Base-by-base conservation (phyloP, 2,888 invertebrate genomes). In the Stenodera caucasica region DNA sequence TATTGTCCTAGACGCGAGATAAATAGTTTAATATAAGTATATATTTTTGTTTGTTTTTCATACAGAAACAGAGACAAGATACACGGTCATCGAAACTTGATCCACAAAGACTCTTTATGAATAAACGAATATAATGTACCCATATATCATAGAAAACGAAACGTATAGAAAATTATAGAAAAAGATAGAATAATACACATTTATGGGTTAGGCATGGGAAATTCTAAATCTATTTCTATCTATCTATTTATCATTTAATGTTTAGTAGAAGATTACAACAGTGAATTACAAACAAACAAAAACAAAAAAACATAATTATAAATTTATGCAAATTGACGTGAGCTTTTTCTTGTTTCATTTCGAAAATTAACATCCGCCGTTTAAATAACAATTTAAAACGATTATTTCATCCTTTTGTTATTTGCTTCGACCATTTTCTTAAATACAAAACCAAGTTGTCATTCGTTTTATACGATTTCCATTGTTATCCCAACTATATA, bases 291-390 rank as follows among this genome's bases (percentile, higher is more conserved):
- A 40, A 45, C 57, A n/a, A n/a, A n/a, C n/a, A n/a, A n/a, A n/a
- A n/a, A n/a, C n/a, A n/a, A 57, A 57, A 65, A 63, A 67, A 58
- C 59, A 63, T 67, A 65, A 65, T 67, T 67, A 67, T 65, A 61
- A 63, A 67, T 61, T 63, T 66, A 68, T 68, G 70, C 67, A 70
- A 67, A 70, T 69, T 68, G 66, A 57, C 33, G 57, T 52, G 50
- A 50, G 30, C 53, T 59, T 56, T 55, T 30, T 15, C 37, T 40
- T 40, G 18, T 40, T 40, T 40, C 18, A 18, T 18, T 40, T 18
- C n/a, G 18, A 50, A 59, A 63, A 59, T 54, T 56, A 50, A 63
- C 63, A 63, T 63, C 63, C 63, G 63, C 63, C 59, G 63, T 59
- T 63, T 63, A 63, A 45, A 45, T 18, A 56, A 58, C 62, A 49